Percentiles rank a stretch among this genome's conserved stretches.
Conservation (phyloP, 2,113 vertebrate genomes). For the Lepidothrix coronata region DNA sequence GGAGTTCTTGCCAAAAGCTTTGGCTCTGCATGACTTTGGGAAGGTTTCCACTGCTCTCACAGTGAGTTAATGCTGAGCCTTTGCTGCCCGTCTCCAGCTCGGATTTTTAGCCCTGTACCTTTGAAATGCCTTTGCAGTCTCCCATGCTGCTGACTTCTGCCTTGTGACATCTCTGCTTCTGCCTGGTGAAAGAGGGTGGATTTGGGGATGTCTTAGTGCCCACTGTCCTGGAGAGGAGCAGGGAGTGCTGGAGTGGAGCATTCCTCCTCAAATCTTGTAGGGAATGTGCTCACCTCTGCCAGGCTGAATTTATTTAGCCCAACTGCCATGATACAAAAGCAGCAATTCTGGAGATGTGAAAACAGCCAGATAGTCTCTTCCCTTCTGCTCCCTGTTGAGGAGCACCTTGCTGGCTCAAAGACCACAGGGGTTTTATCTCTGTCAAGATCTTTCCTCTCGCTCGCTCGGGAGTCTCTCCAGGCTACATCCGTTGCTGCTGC, state of each 20-base stretch:
- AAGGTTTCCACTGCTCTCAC: neutral
- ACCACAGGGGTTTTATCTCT: neutral
- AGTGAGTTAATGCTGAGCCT: neutral
- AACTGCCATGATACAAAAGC: neutral
- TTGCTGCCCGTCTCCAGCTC: neutral
- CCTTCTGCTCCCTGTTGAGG: neutral
- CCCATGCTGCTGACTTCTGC: neutral
- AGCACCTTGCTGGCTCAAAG: neutral
- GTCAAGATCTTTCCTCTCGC: neutral
- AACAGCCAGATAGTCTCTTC: neutral
- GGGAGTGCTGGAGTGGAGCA: neutral
- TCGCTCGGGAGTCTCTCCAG: neutral
- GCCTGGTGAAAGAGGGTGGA: rapidly evolving
- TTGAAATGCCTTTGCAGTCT: neutral
- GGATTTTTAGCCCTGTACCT: neutral
- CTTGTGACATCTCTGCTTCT: neutral
- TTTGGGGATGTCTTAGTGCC: neutral
- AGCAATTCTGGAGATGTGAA: neutral
- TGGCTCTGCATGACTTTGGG: neutral
- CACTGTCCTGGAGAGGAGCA: neutral
- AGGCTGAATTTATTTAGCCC: neutral
- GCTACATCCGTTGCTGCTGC: neutral
- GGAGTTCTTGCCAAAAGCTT: conserved; percentile 23
- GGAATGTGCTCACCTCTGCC: neutral
- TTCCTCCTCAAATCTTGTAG: rapidly evolving